A percentile compares a stretch with the other conserved stretches of the same genome.
phyloP scores from a whole-genome alignment of 1,140 invertebrate species.

The Leptopilina boulardi region DNA sequence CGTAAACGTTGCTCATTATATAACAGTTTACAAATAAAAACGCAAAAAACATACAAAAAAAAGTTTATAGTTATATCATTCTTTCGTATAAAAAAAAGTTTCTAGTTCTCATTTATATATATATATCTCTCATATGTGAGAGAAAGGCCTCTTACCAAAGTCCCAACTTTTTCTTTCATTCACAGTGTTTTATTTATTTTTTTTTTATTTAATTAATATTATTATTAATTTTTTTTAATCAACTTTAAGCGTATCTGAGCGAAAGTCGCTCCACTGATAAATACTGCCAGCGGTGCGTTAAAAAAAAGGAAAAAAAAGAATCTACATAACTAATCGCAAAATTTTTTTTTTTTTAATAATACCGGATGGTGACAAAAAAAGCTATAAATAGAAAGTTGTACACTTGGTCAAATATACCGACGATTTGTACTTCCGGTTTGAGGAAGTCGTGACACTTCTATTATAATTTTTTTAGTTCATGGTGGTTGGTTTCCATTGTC shows the following conservation, averaged over 20 bases:
- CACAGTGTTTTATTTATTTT: background rate
- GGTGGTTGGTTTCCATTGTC: too few relatives aligned
- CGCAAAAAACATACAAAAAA: slow-evolving; percentile 21
- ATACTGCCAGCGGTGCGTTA: slow-evolving; percentile 32
- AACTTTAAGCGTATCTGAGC: slow-evolving; percentile 29
- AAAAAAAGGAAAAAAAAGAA: background rate
- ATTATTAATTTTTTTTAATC: background rate
- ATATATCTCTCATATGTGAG: background rate
- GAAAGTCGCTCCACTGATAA: slow-evolving; percentile 29
- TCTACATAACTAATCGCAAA: background rate
- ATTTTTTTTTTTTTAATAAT: too few relatives aligned
- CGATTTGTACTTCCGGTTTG: too few relatives aligned
- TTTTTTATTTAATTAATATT: background rate
- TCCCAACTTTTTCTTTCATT: background rate
- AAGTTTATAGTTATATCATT: slow-evolving; percentile 4
- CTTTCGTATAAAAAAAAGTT: slow-evolving; percentile 20
- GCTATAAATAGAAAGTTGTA: too few relatives aligned
- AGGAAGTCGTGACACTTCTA: too few relatives aligned
- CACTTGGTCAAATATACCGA: too few relatives aligned
- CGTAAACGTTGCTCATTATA: slow-evolving; percentile 1
- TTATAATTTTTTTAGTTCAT: too few relatives aligned
- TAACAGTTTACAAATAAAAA: slow-evolving; percentile 6
- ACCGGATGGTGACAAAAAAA: too few relatives aligned
- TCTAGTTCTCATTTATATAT: too few relatives aligned
- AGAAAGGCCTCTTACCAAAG: background rate